These are phyloP conservation scores for Etia nguti DNA, from an alignment of 2,113 vertebrate genomes.

Conservation along the genomic window DNA sequence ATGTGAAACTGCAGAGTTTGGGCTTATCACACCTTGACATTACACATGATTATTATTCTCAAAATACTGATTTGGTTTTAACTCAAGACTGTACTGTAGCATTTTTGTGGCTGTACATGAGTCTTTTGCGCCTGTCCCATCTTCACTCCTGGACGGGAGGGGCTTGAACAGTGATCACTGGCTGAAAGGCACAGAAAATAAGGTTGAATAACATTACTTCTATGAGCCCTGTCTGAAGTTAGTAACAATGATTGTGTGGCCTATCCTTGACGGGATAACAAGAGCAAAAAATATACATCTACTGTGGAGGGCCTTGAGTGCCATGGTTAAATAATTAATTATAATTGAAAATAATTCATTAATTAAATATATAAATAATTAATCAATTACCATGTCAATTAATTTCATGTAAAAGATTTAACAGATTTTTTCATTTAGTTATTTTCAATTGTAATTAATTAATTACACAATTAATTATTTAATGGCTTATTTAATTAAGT, in stretches of 20 bases:
- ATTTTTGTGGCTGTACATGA: background rate
- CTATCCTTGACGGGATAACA: background rate
- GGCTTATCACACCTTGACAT: background rate
- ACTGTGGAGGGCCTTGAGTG: background rate
- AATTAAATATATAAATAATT: background rate
- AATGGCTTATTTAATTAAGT: background rate
- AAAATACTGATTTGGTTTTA: background rate
- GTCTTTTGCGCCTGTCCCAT: background rate
- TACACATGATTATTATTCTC: background rate
- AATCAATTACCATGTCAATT: background rate
- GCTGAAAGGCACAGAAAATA: slow-evolving; percentile 43
- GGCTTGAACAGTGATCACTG: slow-evolving; percentile 60
- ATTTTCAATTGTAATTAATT: background rate
- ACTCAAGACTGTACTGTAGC: background rate
- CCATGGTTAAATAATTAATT: background rate
- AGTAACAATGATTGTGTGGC: background rate
- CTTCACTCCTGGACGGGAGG: slow-evolving; percentile 16
- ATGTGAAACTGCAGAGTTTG: background rate
- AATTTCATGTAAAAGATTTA: background rate
- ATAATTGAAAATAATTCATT: background rate
- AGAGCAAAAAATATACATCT: background rate
- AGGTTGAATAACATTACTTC: background rate
- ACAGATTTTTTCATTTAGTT: background rate
- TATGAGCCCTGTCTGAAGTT: background rate
- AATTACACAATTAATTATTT: background rate